These are phyloP conservation scores for Heliconius congener DNA, from an alignment of 1,140 invertebrate genomes.

Conservation along the genomic window DNA sequence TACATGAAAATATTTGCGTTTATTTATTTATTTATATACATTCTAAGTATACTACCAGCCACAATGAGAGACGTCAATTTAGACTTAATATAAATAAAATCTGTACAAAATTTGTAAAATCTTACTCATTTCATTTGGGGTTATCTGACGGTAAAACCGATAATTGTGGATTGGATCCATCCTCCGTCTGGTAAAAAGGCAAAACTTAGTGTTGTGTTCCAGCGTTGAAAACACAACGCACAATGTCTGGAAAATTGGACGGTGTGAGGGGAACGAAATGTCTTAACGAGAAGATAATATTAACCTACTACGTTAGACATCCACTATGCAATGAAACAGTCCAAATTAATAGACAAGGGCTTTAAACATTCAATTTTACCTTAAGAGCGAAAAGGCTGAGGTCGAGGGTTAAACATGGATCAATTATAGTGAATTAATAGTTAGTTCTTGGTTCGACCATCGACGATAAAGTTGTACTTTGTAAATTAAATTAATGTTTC, in stretches of 20 bases:
- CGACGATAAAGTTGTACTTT: background rate
- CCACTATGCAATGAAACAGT: background rate
- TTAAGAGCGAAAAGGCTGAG: constrained; percentile 8
- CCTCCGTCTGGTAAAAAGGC: too few species aligned
- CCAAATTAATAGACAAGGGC: background rate
- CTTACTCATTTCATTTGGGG: too few species aligned
- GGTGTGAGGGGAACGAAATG: too few species aligned
- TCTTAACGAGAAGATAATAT: too few species aligned
- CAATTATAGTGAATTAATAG: constrained; percentile 3
- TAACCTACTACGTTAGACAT: background rate
- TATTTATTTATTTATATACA: background rate
- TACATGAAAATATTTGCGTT: background rate
- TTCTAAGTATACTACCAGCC: background rate
- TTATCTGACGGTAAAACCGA: too few species aligned
- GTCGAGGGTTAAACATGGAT: constrained; percentile 12
- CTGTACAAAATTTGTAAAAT: background rate
- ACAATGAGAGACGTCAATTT: background rate
- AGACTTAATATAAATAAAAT: background rate
- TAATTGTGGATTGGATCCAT: too few species aligned
- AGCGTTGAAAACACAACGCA: too few species aligned
- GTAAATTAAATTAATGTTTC: background rate
- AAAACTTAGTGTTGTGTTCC: too few species aligned
- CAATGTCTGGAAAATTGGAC: too few species aligned
- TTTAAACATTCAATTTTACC: background rate
- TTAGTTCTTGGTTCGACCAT: background rate